These are phyloP conservation scores for Deilephila elpenor DNA, from an alignment of 2,888 invertebrate species.

Conservation along the genomic window DNA sequence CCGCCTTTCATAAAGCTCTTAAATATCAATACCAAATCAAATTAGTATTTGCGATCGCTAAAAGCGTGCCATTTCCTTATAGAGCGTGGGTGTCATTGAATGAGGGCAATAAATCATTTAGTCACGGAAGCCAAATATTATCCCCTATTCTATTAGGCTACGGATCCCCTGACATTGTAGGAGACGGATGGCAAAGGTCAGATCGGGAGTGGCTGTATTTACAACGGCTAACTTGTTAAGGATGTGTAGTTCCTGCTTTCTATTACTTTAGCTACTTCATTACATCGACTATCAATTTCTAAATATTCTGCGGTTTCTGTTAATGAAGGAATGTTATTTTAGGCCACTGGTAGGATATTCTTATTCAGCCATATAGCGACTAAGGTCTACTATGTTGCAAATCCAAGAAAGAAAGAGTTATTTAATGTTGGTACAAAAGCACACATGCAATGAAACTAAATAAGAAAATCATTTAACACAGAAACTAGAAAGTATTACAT, in stretches of 20 bases:
- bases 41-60: not conserved
- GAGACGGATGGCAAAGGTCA: not conserved
- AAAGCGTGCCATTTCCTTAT: not conserved
- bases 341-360: no score
- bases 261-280: no score
- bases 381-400: no score
- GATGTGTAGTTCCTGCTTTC: not conserved
- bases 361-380: no score
- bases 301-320: no score
- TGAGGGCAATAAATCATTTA: not conserved
- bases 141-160: not conserved
- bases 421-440: no score
- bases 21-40: not conserved
- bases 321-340: no score
- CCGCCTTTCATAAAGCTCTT: not conserved
- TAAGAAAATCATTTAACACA: no score
- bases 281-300: no score
- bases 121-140: constrained; percentile 1
- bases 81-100: constrained; percentile 1
- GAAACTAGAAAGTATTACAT: no score
- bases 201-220: not conserved
- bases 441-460: no score
- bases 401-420: no score
- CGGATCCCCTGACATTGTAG: not conserved
- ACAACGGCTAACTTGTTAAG: not conserved